phyloP scores from a whole-genome alignment of 2,113 vertebrate genomes.

The Hymenochirus boettgeri region DNA sequence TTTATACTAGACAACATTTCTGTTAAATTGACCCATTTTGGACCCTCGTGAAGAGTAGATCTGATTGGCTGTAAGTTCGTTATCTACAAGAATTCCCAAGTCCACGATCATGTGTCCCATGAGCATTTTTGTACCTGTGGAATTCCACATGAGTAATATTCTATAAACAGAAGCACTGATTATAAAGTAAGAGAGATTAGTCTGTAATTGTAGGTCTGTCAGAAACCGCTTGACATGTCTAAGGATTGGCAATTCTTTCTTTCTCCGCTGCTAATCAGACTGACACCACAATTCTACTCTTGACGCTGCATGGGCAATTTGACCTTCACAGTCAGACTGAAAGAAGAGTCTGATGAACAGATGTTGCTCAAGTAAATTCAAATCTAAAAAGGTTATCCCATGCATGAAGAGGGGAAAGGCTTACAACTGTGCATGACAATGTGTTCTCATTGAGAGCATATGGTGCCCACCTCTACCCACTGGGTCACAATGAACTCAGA shows the following conservation, averaged over 20 bases:
- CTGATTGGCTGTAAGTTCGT: no score
- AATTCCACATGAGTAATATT: no score
- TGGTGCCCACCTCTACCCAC: background rate
- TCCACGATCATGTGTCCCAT: no score
- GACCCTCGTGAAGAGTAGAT: no score
- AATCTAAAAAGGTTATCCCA: background rate
- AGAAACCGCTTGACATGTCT: background rate
- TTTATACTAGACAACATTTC: no score
- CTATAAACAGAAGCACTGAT: no score
- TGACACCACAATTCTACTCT: background rate
- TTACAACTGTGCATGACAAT: background rate
- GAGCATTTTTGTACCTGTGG: no score
- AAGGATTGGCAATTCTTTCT: background rate
- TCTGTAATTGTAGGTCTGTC: no score
- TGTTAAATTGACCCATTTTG: no score
- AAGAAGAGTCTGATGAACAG: background rate
- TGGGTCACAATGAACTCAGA: background rate
- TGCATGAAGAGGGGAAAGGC: background rate
- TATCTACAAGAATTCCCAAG: no score
- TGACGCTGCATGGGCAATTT: background rate
- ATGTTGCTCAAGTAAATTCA: background rate
- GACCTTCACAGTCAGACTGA: background rate
- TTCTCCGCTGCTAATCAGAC: background rate
- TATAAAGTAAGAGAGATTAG: no score
- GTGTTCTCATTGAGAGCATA: background rate